phyloP scores from a whole-genome alignment of 2,113 vertebrate genomes.

The Falco punctatus region DNA sequence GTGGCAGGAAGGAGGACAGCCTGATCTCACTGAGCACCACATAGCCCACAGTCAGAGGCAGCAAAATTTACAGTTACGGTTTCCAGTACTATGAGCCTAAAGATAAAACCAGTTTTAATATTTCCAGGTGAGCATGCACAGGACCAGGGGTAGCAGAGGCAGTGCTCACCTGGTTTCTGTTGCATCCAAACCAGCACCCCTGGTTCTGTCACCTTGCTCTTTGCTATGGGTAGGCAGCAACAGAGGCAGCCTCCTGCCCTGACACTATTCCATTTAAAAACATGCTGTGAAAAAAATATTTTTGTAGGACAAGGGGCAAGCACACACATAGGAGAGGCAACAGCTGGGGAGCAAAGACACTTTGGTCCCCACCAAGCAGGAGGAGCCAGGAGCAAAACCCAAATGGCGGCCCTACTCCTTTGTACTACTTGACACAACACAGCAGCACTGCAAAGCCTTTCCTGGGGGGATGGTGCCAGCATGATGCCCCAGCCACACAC shows the following conservation, averaged over 20 bases:
- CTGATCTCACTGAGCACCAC: constrained; percentile 43
- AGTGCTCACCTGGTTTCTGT: not conserved
- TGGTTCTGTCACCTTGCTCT: not conserved
- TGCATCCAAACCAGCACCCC: not conserved
- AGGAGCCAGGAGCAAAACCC: not conserved
- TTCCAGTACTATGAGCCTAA: constrained; percentile 36
- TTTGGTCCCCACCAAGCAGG: fast-evolving
- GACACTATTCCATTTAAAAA: not conserved
- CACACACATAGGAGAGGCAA: not conserved
- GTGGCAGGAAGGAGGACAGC: constrained; percentile 55
- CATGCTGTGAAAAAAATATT: fast-evolving
- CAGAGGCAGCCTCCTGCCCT: not conserved
- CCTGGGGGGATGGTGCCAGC: not conserved
- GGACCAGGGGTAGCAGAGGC: not conserved
- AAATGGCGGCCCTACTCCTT: fast-evolving
- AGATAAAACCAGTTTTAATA: constrained; percentile 58
- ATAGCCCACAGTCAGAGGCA: constrained; percentile 19
- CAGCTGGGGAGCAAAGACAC: not conserved
- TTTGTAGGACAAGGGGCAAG: not conserved
- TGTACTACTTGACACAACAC: not conserved
- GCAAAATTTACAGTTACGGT: constrained; percentile 55
- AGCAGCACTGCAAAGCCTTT: fast-evolving
- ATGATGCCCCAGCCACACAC: fast-evolving
- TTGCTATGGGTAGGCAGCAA: not conserved
- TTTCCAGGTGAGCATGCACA: not conserved